Conservation (phyloP, 2,888 invertebrate species). For the Meliscaeva auricollis region DNA sequence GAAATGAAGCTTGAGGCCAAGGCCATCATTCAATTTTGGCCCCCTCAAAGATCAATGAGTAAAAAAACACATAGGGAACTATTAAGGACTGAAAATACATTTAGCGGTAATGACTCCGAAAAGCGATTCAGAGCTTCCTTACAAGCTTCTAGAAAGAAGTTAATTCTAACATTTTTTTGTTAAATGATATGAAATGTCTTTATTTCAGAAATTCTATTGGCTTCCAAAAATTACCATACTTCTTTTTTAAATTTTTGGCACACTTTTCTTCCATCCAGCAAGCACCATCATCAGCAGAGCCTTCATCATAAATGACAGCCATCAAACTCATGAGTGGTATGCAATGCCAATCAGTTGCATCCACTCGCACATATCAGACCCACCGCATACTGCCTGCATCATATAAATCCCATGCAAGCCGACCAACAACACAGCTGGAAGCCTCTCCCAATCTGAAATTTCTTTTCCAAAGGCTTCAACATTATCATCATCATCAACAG, state of each 20-base stretch:
- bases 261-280: neutral
- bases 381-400: slow-evolving; percentile 73
- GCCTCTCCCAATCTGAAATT: slow-evolving; percentile 53
- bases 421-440: slow-evolving; percentile 67
- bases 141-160: no score
- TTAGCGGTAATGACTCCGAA: no score
- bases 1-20: no score
- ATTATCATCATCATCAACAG: slow-evolving; percentile 64
- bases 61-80: no score
- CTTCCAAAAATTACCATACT: no score
- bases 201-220: no score
- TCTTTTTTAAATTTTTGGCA: neutral
- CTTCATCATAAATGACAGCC: neutral
- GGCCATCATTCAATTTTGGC: no score
- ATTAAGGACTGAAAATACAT: no score
- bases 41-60: no score
- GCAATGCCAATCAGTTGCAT: slow-evolving; percentile 33
- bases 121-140: no score
- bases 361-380: slow-evolving; percentile 55
- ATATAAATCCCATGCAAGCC: slow-evolving; percentile 67
- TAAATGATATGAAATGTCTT: no score
- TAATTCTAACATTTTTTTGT: no score
- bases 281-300: neutral
- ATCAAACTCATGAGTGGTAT: slow-evolving; percentile 2
- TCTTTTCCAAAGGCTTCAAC: slow-evolving; percentile 63